These are phyloP conservation scores for Gadopsis bispinosus DNA, from an alignment of 2,797 vertebrate species.

Conservation along the genomic window DNA sequence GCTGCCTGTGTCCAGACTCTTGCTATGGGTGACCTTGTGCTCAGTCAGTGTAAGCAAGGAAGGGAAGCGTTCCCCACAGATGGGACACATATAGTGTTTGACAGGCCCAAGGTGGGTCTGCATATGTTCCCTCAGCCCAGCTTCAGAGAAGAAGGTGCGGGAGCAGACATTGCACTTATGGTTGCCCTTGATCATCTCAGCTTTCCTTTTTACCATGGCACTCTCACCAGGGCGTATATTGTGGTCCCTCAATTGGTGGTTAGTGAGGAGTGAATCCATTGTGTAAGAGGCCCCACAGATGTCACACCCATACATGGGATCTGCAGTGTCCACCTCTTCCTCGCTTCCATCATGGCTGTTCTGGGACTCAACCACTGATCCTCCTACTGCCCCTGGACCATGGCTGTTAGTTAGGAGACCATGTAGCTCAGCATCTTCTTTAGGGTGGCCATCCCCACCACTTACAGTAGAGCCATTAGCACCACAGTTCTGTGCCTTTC, in stretches of 20 bases:
- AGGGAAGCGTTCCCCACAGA: slow-evolving; percentile 98
- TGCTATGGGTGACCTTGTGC: slow-evolving; percentile 99
- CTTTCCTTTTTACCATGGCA: slow-evolving; percentile 95
- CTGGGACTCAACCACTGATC: slow-evolving; percentile 86
- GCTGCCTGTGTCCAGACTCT: slow-evolving; percentile 98
- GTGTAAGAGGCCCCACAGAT: slow-evolving; percentile 99
- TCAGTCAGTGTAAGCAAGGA: slow-evolving; percentile 98
- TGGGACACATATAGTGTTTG: slow-evolving; percentile 99
- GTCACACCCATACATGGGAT: slow-evolving; percentile 96
- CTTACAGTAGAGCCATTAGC: slow-evolving; percentile 89
- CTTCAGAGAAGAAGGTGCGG: slow-evolving; percentile 98
- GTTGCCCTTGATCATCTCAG: slow-evolving; percentile 98
- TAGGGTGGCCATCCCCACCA: slow-evolving; percentile 88
- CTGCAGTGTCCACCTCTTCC: slow-evolving; percentile 94
- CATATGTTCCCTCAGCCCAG: slow-evolving; percentile 97
- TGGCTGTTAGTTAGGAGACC: slow-evolving; percentile 93
- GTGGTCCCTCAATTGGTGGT: slow-evolving; percentile 98
- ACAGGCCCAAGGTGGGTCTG: slow-evolving; percentile 99
- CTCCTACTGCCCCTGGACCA: slow-evolving; percentile 67
- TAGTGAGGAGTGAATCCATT: slow-evolving; percentile 97
- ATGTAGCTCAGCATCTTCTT: slow-evolving; percentile 94
- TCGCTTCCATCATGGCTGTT: slow-evolving; percentile 96
- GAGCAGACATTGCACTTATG: slow-evolving; percentile 99
- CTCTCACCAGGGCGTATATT: slow-evolving; percentile 98
- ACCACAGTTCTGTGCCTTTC: slow-evolving; percentile 93